These are phyloP conservation scores for Zingel zingel DNA, from an alignment of 2,113 vertebrate species.

Conservation along the genomic window DNA sequence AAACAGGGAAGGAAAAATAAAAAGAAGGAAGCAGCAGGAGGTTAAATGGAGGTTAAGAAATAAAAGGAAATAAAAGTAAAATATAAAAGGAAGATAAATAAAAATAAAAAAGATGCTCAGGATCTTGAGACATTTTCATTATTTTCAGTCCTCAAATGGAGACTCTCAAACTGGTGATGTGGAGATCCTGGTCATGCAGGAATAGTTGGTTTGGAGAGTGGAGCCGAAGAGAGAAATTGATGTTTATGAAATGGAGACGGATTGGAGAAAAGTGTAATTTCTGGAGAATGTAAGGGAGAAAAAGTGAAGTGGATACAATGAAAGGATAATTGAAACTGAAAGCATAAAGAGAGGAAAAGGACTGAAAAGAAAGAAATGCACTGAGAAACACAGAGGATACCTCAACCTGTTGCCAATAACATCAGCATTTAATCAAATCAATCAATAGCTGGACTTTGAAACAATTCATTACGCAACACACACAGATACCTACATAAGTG, in stretches of 20 bases:
- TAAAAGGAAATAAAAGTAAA: background rate
- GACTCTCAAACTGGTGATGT: background rate
- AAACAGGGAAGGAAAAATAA: background rate
- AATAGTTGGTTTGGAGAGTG: background rate
- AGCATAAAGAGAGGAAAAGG: background rate
- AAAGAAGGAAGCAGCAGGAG: background rate
- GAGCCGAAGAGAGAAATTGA: background rate
- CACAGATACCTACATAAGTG: background rate
- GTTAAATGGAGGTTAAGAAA: background rate
- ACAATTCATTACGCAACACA: slow-evolving; percentile 19
- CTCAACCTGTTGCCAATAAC: slow-evolving; percentile 11
- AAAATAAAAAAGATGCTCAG: background rate
- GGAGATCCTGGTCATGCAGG: background rate
- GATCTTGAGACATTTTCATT: background rate
- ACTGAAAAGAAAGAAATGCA: background rate
- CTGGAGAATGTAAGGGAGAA: background rate
- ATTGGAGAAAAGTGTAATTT: background rate
- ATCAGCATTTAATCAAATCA: slow-evolving; percentile 13
- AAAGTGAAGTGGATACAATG: background rate
- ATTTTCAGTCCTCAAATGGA: background rate
- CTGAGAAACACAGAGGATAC: background rate
- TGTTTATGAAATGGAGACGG: background rate
- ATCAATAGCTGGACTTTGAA: slow-evolving; percentile 35
- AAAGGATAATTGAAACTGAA: background rate
- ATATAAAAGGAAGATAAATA: background rate